phyloP scores from a whole-genome alignment of 2,113 vertebrate genomes.

The Erinaceus europaeus region DNA sequence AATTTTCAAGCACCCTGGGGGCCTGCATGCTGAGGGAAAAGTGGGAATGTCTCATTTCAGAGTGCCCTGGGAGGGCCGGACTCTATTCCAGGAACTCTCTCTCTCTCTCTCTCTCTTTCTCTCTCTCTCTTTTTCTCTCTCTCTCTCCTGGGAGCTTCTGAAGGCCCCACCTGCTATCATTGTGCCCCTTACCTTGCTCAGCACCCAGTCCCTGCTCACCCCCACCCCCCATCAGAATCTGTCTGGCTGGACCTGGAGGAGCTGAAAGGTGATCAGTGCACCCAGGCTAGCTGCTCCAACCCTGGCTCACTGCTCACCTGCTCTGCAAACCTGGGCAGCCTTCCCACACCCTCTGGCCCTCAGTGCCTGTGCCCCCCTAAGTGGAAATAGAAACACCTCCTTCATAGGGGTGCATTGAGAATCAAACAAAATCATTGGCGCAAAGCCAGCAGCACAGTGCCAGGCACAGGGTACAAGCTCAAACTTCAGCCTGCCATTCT shows the following conservation, averaged over 20 bases:
- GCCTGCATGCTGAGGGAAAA: not conserved
- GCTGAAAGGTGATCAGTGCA: accelerated
- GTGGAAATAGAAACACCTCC: not conserved
- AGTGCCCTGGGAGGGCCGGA: not conserved
- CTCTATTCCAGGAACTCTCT: not conserved
- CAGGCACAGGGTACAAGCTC: not conserved
- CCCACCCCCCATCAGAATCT: no score
- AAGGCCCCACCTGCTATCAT: not conserved
- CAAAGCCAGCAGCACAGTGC: not conserved
- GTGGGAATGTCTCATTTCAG: not conserved
- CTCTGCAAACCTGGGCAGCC: not conserved
- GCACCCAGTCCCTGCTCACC: not conserved
- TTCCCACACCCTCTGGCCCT: not conserved
- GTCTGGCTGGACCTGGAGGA: no score
- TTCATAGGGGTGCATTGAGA: not conserved
- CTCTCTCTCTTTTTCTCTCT: no score
- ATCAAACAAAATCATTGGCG: not conserved
- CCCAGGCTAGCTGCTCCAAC: not conserved
- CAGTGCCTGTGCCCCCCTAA: not conserved
- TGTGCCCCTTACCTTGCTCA: not conserved
- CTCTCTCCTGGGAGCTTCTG: not conserved
- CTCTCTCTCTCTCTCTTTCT: no score
- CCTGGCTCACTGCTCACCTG: not conserved
- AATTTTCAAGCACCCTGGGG: not conserved
- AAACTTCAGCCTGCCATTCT: not conserved